Percentiles rank a stretch among this genome's conserved stretches.
Evolutionary conservation across 53 echinoderm and acorn worm genomes (phyloP).

Genomic region (Hippasteria phrygiana): DNA sequence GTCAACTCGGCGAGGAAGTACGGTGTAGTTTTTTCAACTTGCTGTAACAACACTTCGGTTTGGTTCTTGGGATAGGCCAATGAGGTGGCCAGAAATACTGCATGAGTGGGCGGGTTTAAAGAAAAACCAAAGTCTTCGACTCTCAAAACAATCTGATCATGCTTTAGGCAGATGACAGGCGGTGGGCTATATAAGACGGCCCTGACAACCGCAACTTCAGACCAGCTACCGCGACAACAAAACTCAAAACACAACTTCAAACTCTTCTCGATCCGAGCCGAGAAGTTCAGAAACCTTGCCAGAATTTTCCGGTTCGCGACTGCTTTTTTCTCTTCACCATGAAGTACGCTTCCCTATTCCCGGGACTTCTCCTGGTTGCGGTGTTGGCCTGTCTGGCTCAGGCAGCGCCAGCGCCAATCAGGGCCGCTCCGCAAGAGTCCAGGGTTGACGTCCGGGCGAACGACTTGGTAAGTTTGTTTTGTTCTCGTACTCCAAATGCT

Average conservation of each 20-base stretch:
- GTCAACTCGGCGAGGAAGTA: neutral
- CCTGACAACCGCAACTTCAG: neutral
- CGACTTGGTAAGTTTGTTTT: conserved; percentile 17
- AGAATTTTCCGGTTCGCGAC: neutral
- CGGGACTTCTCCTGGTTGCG: conserved; percentile 22
- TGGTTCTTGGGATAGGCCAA: neutral
- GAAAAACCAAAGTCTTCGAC: neutral
- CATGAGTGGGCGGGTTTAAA: neutral
- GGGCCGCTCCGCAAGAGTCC: neutral
- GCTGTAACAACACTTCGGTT: neutral
- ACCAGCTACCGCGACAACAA: no score
- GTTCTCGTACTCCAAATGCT: neutral
- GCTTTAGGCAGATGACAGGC: no score
- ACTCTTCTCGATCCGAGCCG: neutral
- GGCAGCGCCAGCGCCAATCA: neutral
- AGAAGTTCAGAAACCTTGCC: neutral
- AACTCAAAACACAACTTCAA: neutral
- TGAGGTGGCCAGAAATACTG: neutral
- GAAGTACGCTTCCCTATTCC: neutral
- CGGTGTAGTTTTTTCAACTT: no score
- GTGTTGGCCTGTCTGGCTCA: neutral
- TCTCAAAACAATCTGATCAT: no score
- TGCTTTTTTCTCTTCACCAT: conserved; percentile 5
- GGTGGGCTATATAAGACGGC: neutral
- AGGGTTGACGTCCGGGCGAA: neutral